Evolutionary conservation across 2,113 vertebrate genomes (phyloP), one percentile per base, ranked within the genome.

Genomic region (Ranitomeya variabilis): DNA sequence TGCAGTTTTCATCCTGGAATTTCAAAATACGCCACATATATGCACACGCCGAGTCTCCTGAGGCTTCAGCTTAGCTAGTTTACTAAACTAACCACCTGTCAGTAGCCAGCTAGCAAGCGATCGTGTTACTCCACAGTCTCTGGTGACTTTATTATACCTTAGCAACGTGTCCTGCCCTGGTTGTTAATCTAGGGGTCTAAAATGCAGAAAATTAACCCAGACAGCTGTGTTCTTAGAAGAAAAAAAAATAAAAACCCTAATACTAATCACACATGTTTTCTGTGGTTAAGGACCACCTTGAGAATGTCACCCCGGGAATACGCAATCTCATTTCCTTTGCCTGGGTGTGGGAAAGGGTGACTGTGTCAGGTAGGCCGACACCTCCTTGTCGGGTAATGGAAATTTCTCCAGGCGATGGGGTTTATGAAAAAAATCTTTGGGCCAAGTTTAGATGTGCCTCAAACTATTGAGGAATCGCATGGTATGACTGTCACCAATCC

Each of bases 171-270:
- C 89, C 85, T 90, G 87, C 85, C 23, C 57, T 86, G 80, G 80
- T 87, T 90, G 77, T 79, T 85, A 73, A 52, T 88, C 74, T 90
- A 4, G 23, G 37, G 87, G 64, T 45, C 51, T 59, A n/a, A 86
- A 86, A 86, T 67, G 7, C 76, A 80, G 67, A 88, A 83, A 91
- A 88, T 91, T 62, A 91, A 85, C 67, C 71, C 90, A 89, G 55
- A 80, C 87, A 91, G 89, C 89, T 85, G 84, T 79, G 3, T 26
- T 59, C 89, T 86, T 80, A 76, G 62, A 54, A 55, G 62, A 64
- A 55, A 83, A 45, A 45, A 45, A 54, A 54, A 73, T 11, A 51
- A 80, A 37, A 69, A 86, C 85, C 83, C 91, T 62, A 88, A 87
- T 69, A 88, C 85, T 89, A 87, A 90, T 77, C 87, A 59, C 88